Base-by-base conservation (phyloP, 1,140 invertebrate species). In the Drosophila subpulchrella region DNA sequence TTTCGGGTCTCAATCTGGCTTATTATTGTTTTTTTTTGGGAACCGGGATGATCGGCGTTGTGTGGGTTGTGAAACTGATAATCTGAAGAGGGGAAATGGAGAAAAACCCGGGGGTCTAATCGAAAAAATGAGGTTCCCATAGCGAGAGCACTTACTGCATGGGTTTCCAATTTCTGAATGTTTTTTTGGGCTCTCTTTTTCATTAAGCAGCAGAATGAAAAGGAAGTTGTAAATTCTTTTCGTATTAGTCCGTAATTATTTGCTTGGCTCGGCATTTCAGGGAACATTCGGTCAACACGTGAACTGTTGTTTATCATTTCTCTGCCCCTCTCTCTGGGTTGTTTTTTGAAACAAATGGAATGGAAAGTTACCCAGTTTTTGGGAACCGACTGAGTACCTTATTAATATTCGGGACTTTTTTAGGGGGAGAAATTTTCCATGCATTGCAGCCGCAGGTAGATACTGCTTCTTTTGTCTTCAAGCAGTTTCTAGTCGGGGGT, bases 181-280 rank as follows among this genome's bases (percentile, higher is more conserved):
- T 20, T 20, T 20, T 20, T 20, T 20, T 20, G 41, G n/a, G 24
- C 59, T 47, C 42, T 63, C 17, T 13, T 36, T 27, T 24, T 39
- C 38, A 15, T 38, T 17, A 34, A 32, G 27, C 27, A 20, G 44
- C 42, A 11, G 6, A 72, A 32, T 27, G 27, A 8, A 47, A 42
- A 53, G 73, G 73, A 76, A 76, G 73, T 76, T 76, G 73, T 67
- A 76, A 76, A 76, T 76, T 76, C 73, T 76, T 76, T 67, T 54
- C 36, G 48, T 24, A 76, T 76, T 76, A 76, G 73, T 76, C 61
- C 41, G 42, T 50, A 76, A 68, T 67, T 58, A 50, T 76, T 76
- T 67, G 55, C 44, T 12, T 76, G 41, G 61, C 73, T 76, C 73
- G 50, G 61, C 73, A 55, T 42, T 67, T 67, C 59, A 41, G 6